Conservation (phyloP, 53 echinoderm and acorn worm species). For the Mesocentrotus franciscanus region DNA sequence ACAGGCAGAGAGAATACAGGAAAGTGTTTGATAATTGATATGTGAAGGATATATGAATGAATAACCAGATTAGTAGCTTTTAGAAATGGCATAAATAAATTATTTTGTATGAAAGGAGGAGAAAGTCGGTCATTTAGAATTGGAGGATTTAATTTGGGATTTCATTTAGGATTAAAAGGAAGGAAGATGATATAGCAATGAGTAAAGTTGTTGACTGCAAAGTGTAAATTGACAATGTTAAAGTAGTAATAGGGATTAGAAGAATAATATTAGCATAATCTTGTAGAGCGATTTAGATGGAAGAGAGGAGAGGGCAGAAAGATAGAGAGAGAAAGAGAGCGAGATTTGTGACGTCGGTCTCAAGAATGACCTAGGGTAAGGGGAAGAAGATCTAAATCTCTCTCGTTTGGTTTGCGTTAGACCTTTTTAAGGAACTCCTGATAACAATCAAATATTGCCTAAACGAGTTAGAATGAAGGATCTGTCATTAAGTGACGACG, state of each 20-base stretch:
- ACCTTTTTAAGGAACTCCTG: constrained; percentile 9
- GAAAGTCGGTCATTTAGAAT: background rate
- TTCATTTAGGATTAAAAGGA: background rate
- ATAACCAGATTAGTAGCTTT: background rate
- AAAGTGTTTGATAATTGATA: background rate
- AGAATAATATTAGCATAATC: background rate
- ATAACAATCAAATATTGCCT: constrained; percentile 66
- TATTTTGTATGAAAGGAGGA: background rate
- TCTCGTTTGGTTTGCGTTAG: constrained; percentile 57
- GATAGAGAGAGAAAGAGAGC: background rate
- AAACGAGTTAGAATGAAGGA: constrained; percentile 59
- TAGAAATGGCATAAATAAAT: background rate
- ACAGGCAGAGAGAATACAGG: background rate
- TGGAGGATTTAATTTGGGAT: background rate
- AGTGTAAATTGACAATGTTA: background rate
- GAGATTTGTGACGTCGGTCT: constrained; percentile 11
- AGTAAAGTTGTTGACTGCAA: background rate
- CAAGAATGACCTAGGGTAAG: constrained; percentile 25
- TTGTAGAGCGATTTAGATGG: background rate
- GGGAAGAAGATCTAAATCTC: constrained; percentile 16
- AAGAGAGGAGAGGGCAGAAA: background rate
- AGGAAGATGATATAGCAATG: background rate
- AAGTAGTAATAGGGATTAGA: background rate
- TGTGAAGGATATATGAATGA: background rate
- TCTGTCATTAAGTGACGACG: constrained; percentile 46